Conservation (phyloP, 1,140 invertebrate species). For the Bombyx mandarina region DNA sequence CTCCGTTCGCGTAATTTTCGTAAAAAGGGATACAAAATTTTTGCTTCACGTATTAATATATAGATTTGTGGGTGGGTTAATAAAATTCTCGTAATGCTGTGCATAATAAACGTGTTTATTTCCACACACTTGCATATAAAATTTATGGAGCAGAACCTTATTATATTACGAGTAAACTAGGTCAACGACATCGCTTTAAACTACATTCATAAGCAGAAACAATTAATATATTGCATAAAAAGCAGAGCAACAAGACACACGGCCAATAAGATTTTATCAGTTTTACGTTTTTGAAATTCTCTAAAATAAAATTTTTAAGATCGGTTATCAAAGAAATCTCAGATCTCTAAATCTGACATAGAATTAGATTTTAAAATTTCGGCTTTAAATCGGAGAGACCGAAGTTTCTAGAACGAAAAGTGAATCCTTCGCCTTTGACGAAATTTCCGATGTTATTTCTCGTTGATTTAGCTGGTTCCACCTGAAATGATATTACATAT, state of each 20-base stretch:
- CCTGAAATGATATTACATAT: constrained; percentile 24
- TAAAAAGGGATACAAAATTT: no score
- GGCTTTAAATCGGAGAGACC: constrained; percentile 40
- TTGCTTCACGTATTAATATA: no score
- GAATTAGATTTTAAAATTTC: constrained; percentile 35
- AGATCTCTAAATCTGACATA: neutral
- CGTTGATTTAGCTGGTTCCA: constrained; percentile 42
- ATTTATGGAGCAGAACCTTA: constrained; percentile 4
- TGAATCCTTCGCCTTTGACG: constrained; percentile 32
- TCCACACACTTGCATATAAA: constrained; percentile 3
- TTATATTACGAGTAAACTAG: neutral
- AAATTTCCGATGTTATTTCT: constrained; percentile 29
- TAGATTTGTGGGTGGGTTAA: no score
- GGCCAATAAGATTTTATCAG: no score
- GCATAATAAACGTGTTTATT: constrained; percentile 1
- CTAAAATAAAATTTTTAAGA: no score
- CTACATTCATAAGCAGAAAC: neutral
- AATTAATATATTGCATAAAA: no score
- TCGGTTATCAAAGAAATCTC: no score
- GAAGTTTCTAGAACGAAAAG: constrained; percentile 40
- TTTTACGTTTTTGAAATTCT: no score
- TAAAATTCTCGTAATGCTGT: no score
- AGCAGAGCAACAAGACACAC: no score
- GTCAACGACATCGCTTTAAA: no score
- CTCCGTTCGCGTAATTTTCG: no score